Conservation (phyloP, 2,888 invertebrate species). For the Acutogordius australiensis region DNA sequence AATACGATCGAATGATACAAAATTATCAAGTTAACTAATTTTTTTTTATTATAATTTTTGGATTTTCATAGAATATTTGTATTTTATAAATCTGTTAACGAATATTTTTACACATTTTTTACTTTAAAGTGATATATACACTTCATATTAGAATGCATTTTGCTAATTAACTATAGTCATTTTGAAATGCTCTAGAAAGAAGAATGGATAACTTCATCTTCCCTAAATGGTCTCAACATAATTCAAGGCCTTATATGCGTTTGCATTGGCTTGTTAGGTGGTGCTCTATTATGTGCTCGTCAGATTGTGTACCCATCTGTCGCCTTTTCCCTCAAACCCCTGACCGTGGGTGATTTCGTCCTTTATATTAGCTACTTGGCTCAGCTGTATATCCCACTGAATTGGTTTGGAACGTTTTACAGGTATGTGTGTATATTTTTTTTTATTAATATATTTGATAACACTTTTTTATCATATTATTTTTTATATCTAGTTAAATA, state of each 20-base stretch:
- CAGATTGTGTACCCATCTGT: slow-evolving; percentile 19
- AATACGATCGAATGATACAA: slow-evolving; percentile 51
- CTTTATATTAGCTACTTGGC: slow-evolving; percentile 74
- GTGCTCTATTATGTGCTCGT: slow-evolving; percentile 53
- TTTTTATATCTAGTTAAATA: too few relatives aligned
- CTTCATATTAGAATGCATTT: too few relatives aligned
- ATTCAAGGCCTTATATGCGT: slow-evolving; percentile 56
- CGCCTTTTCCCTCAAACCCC: slow-evolving; percentile 23
- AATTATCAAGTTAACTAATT: slow-evolving; percentile 62
- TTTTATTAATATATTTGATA: too few relatives aligned
- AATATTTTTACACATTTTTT: too few relatives aligned
- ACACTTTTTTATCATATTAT: too few relatives aligned
- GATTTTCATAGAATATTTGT: too few relatives aligned
- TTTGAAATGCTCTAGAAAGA: slow-evolving; percentile 40
- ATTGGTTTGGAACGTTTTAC: slow-evolving; percentile 93
- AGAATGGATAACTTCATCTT: slow-evolving; percentile 57
- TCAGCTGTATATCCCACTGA: slow-evolving; percentile 65
- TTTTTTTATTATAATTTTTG: too few relatives aligned
- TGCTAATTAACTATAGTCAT: too few relatives aligned
- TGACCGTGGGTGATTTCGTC: slow-evolving; percentile 78
- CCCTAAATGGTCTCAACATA: slow-evolving; percentile 60
- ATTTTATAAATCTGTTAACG: too few relatives aligned
- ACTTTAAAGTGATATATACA: too few relatives aligned
- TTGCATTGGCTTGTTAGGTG: slow-evolving; percentile 49
- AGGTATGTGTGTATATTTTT: too few relatives aligned